These are phyloP conservation scores for Chrysaora quinquecirrha DNA, from an alignment of 30 jellyfish, hydroid and myxozoan species.

Conservation along the genomic window DNA sequence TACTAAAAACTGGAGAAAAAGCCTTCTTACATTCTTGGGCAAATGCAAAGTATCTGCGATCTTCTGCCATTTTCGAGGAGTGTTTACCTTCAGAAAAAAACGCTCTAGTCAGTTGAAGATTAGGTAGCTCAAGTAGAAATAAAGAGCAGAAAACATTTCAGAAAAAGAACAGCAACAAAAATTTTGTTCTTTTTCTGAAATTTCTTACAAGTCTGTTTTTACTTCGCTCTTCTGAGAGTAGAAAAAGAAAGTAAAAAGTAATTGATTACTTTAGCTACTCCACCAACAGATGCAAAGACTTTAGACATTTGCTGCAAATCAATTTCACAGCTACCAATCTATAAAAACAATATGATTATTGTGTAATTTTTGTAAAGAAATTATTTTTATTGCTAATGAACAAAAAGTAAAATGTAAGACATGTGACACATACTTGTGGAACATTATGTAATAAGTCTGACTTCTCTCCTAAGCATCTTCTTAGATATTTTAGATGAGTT, in stretches of 20 bases:
- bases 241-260: neutral
- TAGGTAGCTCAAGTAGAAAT: neutral
- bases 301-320: conserved; percentile 63
- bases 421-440: conserved; percentile 77
- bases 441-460: conserved; percentile 44
- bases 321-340: conserved; percentile 86
- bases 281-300: conserved; percentile 52
- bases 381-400: no score
- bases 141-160: neutral
- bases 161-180: neutral
- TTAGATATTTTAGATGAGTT: conserved; percentile 24
- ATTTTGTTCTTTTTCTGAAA: no score
- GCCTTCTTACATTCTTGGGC: conserved; percentile 58
- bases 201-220: no score
- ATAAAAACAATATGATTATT: neutral
- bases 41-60: conserved; percentile 57
- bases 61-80: conserved; percentile 71
- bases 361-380: no score
- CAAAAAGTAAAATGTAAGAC: no score
- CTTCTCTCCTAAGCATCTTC: conserved; percentile 55
- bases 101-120: neutral
- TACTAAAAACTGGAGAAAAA: no score
- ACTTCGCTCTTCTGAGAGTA: neutral
- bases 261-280: conserved; percentile 50
- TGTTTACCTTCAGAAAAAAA: conserved; percentile 36